Evolutionary conservation across 2,113 vertebrate genomes (phyloP), one percentile per base, ranked within the genome.

Genomic region (Origma solitaria): DNA sequence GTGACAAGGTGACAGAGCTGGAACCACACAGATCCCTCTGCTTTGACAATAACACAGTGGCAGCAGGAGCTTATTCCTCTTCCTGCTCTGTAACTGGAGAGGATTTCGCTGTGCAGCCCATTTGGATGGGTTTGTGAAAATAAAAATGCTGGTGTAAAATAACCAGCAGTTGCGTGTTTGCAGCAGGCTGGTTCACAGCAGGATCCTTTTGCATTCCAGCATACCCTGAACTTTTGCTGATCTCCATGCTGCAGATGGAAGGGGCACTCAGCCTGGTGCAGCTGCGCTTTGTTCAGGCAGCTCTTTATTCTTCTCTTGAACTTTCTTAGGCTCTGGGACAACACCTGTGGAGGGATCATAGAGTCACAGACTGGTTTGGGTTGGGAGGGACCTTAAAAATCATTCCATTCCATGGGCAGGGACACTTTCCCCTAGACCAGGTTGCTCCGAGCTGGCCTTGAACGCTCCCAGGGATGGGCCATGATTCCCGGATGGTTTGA

Each of bases 201-300:
- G 51, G 8, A 9, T 47, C 37, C 45, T 49, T 56, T 17, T 15
- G n/a, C 24, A 2, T 57, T 54, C 24, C 44, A 66, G 5, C 5
- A 1, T 1, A 0, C 12, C 71, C 37, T 18, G 8, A 23, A 6
- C 45, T 4, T 88, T 13, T 62, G 60, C 42, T 65, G 35, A 1
- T 53, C 16, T 42, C n/a, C 10, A 2, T 30, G 42, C 14, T 50
- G 77, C 49, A 25, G 57, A 50, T 85, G 9, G 54, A 37, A 50
- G 56, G 61, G 50, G 11, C 47, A 7, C 2, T 37, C 27, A 42
- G 66, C 56, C 47, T 20, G 31, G 8, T 31, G 50, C 72, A 27
- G n/a, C 28, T 44, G 38, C 27, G 14, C 58, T 81, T 81, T 88
- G 22, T n/a, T 73, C 80, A 68, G 20, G n/a, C 38, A 18, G 8